phyloP scores from a whole-genome alignment of 2,113 vertebrate species.

The Lycocorax pyrrhopterus region DNA sequence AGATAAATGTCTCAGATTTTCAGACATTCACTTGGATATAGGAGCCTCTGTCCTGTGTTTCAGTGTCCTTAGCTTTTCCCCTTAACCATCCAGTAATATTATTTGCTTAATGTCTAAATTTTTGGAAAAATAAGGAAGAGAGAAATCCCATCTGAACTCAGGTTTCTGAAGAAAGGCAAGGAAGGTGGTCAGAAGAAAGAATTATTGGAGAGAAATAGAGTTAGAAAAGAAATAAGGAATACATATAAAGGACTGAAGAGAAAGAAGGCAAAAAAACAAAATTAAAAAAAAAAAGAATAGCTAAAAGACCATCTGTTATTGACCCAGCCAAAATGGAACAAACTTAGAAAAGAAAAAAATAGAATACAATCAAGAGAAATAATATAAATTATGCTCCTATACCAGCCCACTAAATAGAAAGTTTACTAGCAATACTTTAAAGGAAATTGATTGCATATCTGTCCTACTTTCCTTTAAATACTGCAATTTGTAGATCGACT shows the following conservation, averaged over 20 bases:
- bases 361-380: neutral
- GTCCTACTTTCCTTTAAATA: neutral
- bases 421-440: neutral
- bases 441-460: neutral
- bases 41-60: neutral
- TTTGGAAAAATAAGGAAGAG: neutral
- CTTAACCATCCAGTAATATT: neutral
- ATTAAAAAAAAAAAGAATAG: neutral
- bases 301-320: neutral
- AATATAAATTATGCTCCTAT: neutral
- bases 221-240: neutral
- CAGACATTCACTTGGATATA: neutral
- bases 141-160: neutral
- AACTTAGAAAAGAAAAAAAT: neutral
- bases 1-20: neutral
- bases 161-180: neutral
- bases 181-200: neutral
- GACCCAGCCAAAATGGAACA: neutral
- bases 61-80: neutral
- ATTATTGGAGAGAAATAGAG: neutral
- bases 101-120: neutral
- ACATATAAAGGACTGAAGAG: neutral
- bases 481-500: neutral
- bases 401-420: neutral
- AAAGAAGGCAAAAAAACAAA: neutral